Evolutionary conservation across 2,797 vertebrate species (phyloP), one percentile per base, ranked within the genome.

Genomic region (Buphagus erythrorhynchus): DNA sequence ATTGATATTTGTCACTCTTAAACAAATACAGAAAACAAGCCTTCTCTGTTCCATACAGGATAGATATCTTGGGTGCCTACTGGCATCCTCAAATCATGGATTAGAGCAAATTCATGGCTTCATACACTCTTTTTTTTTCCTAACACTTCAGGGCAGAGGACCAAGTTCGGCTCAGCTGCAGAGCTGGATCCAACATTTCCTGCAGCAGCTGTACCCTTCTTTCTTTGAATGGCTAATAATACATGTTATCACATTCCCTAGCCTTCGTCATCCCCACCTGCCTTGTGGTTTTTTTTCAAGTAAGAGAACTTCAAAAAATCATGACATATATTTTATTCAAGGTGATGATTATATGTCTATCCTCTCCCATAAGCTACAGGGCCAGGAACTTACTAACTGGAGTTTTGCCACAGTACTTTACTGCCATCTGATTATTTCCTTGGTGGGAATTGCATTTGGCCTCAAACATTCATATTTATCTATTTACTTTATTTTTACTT

Each of bases 81-180:
- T 35, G 29, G 40, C 66, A 90, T 63, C 67, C 49, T 96, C 63
- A 63, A 73, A 90, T 67, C 59, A 31, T 19, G 24, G 83, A 80
- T 81, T 94, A 90, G 55, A 81, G 55, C 43, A 96, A 94, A 85
- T 90, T 59, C 74, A 59, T 55, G 45, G 46, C 54, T 87, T 40
- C 16, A 63, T 61, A 58, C 22, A 35, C 26, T 85, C 84, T 96
- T 96, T 94, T 96, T 77, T 96, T 78, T 96, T 93, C 82, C 86
- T 91, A 92, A 83, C n/a, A 67, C 81, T 95, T 96, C 84, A 95
- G 95, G 95, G 95, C 81, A 92, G 72, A 85, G 42, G 86, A 94
- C 90, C 95, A 96, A 96, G 77, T 85, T 88, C 52, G 86, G 81
- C 89, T 95, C 81, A 94, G 85, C 93, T 95, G 90, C 79, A 93